Evolutionary conservation across 2,888 invertebrate genomes (phyloP).

Genomic region (Plutella xylostella): DNA sequence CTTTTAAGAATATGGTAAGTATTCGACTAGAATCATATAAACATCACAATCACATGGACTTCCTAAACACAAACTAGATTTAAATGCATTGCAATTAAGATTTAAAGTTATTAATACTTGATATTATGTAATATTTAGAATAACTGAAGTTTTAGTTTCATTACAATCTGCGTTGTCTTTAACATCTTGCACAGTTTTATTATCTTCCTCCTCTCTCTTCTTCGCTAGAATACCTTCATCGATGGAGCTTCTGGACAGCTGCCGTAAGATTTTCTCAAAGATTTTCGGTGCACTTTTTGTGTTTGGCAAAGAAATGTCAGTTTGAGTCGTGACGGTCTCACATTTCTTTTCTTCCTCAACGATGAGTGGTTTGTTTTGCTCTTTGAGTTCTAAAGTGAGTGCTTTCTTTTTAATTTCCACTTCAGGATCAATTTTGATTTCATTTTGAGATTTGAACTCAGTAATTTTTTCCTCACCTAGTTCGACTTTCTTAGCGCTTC

Average conservation of each 20-base stretch:
- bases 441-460: conserved; percentile 14
- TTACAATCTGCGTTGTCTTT: no score
- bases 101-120: no score
- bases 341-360: conserved; percentile 36
- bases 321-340: conserved; percentile 52
- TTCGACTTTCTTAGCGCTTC: conserved; percentile 29
- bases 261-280: conserved; percentile 54
- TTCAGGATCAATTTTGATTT: conserved; percentile 12
- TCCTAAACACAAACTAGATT: no score
- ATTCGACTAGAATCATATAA: no score
- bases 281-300: conserved; percentile 61
- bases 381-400: conserved; percentile 45
- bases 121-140: no score
- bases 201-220: neutral
- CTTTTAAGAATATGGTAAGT: no score
- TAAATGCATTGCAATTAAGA: no score
- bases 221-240: conserved; percentile 20
- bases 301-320: conserved; percentile 58
- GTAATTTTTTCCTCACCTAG: neutral
- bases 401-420: conserved; percentile 34
- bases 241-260: conserved; percentile 48
- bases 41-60: no score
- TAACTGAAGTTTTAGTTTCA: no score
- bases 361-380: conserved; percentile 36
- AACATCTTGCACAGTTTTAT: no score